These are phyloP conservation scores for Triplophysa tibetana DNA, from an alignment of 2,113 vertebrate species.

Conservation along the genomic window DNA sequence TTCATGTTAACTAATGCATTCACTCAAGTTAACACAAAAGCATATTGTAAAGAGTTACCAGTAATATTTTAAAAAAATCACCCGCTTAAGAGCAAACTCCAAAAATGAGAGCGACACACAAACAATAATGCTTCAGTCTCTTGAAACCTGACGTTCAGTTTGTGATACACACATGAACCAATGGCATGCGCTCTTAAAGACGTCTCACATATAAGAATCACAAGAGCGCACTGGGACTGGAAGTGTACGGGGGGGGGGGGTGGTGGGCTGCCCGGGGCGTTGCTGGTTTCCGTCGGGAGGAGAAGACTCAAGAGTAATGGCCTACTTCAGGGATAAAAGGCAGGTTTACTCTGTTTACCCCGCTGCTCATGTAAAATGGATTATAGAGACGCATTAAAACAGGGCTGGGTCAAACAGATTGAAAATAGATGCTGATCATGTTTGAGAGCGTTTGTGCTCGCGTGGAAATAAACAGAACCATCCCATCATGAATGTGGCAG, in stretches of 20 bases:
- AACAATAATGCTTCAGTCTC: too few species aligned
- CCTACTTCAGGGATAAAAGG: constrained; percentile 54
- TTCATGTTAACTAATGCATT: too few species aligned
- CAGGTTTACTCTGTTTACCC: constrained; percentile 54
- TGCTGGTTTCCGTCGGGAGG: constrained; percentile 20
- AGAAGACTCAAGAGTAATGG: constrained; percentile 40
- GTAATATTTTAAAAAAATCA: too few species aligned
- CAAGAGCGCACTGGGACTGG: background rate
- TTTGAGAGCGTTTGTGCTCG: too few species aligned
- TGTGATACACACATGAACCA: too few species aligned
- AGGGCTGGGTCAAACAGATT: constrained; percentile 15
- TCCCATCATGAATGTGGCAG: background rate
- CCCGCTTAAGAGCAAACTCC: too few species aligned
- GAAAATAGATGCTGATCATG: constrained; percentile 26
- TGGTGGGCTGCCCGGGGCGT: constrained; percentile 42
- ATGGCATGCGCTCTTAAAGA: background rate
- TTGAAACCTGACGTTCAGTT: too few species aligned
- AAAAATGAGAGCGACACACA: too few species aligned
- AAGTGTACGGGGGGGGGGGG: background rate
- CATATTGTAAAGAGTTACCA: too few species aligned
- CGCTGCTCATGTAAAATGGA: constrained; percentile 52
- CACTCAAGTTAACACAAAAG: too few species aligned
- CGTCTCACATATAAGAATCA: background rate
- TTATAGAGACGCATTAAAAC: constrained; percentile 48
- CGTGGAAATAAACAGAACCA: too few species aligned